Base-by-base conservation (phyloP, 37 sponge, comb jelly and placozoan genomes). In the Dysidea cf. avara region DNA sequence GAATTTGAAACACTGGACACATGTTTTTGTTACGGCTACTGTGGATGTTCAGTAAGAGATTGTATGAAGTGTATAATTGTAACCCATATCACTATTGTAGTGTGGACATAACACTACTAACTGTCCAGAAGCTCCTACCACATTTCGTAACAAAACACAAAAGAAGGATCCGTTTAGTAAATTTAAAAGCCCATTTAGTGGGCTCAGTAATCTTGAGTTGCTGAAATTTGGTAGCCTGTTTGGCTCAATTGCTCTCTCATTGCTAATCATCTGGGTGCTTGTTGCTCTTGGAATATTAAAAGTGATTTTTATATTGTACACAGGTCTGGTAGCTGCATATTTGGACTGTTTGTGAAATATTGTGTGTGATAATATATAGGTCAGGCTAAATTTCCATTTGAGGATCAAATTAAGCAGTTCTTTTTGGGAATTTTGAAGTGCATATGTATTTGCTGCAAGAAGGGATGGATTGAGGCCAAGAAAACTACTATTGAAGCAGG, bases 1-100 rank as follows among this genome's bases (percentile, higher is more conserved):
- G 28, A 29, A 9, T 92, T 92, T 76, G 79, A 83, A 32, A 92
- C 93, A 12, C 39, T 69, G 16, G 88, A 84, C 62, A 87, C 93
- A 14, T 92, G 93, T 39, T 92, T 87, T 64, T 92, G 93, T 39
- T 76, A 86, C 53, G 93, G 89, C 17, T 60, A 80, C 67, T 92
- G 93, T 65, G 87, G 87, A 33, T 92, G 93, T 66, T 70, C 77
- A 39, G 91, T 90, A 46, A 85, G 82, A 39, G 4, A 6, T 47
- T 69, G 32, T 21, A 50, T 51, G 14, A 50, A 50, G 1, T 33
- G 26, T 26, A 22, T 39, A 2, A 37, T 24, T 56, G 57, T 72
- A 61, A 38, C 2, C 30, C 9, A 30, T 51, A 61, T 51, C 16
- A 39, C n/a, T 35, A 47, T n/a, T 74, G 34, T 56, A 90, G 91